Conservation (phyloP, 1,140 invertebrate genomes). For the Microplitis mediator region DNA sequence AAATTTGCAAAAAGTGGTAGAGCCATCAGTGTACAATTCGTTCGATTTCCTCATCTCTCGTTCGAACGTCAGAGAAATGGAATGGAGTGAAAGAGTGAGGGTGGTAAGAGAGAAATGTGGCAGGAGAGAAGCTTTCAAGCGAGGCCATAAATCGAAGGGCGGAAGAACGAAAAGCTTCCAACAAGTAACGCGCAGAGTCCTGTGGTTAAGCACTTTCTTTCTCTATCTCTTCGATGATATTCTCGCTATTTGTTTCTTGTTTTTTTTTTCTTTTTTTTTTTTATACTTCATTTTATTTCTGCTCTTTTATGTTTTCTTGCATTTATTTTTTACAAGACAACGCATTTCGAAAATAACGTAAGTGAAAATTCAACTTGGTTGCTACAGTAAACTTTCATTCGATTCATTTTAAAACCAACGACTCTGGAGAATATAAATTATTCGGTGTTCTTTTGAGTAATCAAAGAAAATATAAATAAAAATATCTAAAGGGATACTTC, state of each 20-base stretch:
- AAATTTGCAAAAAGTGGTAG: too few relatives aligned
- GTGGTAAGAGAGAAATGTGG: constrained; percentile 9
- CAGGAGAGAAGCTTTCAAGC: constrained; percentile 30
- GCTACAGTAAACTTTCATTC: neutral
- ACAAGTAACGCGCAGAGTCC: constrained; percentile 22
- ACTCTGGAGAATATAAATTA: neutral
- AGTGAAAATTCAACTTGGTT: neutral
- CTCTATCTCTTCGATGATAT: constrained; percentile 20
- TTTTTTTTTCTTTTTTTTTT: constrained; percentile 15
- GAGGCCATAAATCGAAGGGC: constrained; percentile 35
- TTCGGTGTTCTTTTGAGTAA: neutral
- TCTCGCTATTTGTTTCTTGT: constrained; percentile 1
- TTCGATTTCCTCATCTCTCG: constrained; percentile 5
- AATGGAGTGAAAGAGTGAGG: neutral
- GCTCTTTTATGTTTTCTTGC: neutral
- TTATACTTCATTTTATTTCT: neutral
- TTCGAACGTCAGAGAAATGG: constrained; percentile 12
- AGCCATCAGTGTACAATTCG: too few relatives aligned
- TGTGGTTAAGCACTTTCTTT: constrained; percentile 20
- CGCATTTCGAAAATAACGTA: neutral
- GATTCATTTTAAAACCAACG: neutral
- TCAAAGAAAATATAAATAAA: too few relatives aligned
- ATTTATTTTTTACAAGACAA: constrained; percentile 14
- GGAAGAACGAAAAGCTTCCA: constrained; percentile 29
- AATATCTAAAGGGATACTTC: too few relatives aligned